Evolutionary conservation across 2,113 vertebrate species (phyloP).

Genomic region (Ailurus styani): DNA sequence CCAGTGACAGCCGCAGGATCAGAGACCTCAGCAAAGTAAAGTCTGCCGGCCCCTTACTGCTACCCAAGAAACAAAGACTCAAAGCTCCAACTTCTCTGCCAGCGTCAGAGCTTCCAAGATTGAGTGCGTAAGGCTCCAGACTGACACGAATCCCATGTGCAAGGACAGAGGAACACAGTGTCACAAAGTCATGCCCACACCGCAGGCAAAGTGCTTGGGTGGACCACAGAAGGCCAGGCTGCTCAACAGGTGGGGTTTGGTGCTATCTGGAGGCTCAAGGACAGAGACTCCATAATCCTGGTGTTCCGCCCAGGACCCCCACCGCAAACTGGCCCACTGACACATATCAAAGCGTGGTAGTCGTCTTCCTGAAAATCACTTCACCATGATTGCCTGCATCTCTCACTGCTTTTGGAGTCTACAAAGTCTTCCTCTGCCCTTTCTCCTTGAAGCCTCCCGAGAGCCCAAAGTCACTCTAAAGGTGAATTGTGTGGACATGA

Average conservation of each 20-base stretch:
- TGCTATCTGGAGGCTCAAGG: too few relatives aligned
- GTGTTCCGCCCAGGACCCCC: fast-evolving
- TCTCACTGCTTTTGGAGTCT: background rate
- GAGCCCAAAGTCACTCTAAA: background rate
- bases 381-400: background rate
- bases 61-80: background rate
- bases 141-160: background rate
- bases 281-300: background rate
- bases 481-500: background rate
- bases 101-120: background rate
- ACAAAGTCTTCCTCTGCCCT: background rate
- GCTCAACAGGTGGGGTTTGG: background rate
- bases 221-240: background rate
- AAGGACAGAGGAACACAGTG: background rate
- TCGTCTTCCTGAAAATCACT: background rate
- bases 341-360: background rate
- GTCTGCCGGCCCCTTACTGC: background rate
- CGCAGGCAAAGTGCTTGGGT: background rate
- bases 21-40: background rate
- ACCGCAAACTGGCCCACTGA: background rate
- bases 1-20: background rate
- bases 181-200: background rate
- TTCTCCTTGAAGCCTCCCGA: background rate
- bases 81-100: background rate
- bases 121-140: background rate